Evolutionary conservation across 2,113 vertebrate genomes (phyloP), one percentile per base, ranked within the genome.

Genomic region (Lophius piscatorius): DNA sequence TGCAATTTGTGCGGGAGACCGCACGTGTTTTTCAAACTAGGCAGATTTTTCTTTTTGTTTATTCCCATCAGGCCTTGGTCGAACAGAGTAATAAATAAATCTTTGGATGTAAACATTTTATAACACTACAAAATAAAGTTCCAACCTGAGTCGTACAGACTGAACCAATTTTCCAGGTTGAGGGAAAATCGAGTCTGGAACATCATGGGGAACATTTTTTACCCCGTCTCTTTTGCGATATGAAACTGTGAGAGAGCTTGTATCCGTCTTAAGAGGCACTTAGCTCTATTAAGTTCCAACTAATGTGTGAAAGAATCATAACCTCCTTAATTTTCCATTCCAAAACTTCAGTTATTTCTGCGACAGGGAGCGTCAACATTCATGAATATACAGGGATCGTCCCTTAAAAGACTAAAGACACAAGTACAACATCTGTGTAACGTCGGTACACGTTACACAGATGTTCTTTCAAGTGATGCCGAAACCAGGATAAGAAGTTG

Each of bases 21-120:
- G 41, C 35, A 46, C 10, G 20, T 20, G 35, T 29, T 62, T 5
- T 6, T 23, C 4, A 20, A 7, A 4, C 20, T 40, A 20, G 5
- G 11, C 3, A n/a, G 10, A 34, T 65, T 72, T 65, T 18, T 46
- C 21, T 31, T 41, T 41, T 11, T 2, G 24, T 35, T 51, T 40
- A 22, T 56, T 60, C 17, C 60, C 33, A 33, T 47, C 16, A 20
- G 38, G 40, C 10, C 16, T 46, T 1, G 2, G 16, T 9, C 18
- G 22, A 41, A 36, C 35, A 31, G 44, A 17, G 17, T 54, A 56
- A 54, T 38, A 52, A 41, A 52, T 60, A 74, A 65, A 70, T 28
- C 70, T 14, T 18, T 23, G 9, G 31, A 49, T 56, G 49, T 41
- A 59, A 67, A 55, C 57, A 60, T 61, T 69, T 33, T 39, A 61